A percentile compares a stretch with the other conserved stretches of the same genome.
phyloP scores from a whole-genome alignment of 2,888 invertebrate species.

The Pimpla rufipes region DNA sequence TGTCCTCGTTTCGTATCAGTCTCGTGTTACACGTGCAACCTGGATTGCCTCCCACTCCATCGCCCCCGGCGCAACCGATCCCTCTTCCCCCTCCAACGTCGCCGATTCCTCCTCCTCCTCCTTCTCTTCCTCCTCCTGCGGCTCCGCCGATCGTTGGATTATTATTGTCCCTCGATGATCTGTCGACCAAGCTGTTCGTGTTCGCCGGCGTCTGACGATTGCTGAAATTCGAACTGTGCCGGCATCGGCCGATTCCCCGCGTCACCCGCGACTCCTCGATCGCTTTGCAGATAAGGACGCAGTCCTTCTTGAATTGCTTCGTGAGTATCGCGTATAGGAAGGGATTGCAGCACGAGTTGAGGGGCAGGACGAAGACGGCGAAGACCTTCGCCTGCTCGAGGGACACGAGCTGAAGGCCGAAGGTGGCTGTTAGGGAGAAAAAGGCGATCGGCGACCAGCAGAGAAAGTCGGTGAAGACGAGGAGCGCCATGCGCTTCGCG shows the following conservation, averaged over 20 bases:
- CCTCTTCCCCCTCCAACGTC: constrained; percentile 81
- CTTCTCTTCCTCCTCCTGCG: constrained; percentile 31
- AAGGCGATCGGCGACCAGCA: constrained; percentile 99
- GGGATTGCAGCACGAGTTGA: constrained; percentile 99
- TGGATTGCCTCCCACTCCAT: constrained; percentile 23
- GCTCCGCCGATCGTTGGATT: constrained; percentile 84
- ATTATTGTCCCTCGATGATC: constrained; percentile 90
- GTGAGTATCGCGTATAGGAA: constrained; percentile 99
- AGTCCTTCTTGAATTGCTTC: constrained; percentile 99
- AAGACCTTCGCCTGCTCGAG: constrained; percentile 98
- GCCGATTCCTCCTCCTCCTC: constrained; percentile 78
- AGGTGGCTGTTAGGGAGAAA: constrained; percentile 96
- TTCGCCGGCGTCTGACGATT: constrained; percentile 95
- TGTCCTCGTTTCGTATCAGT: constrained; percentile 85
- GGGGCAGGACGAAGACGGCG: constrained; percentile 97
- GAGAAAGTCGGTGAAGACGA: constrained; percentile 98
- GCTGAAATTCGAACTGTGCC: constrained; percentile 95
- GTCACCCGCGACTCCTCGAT: constrained; percentile 97
- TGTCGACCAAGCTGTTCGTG: constrained; percentile 93
- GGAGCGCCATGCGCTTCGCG: constrained; percentile 97
- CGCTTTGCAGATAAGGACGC: constrained; percentile 97
- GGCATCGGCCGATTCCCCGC: constrained; percentile 93
- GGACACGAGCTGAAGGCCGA: constrained; percentile 95
- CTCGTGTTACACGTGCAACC: constrained; percentile 88
- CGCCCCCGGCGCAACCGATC: not conserved